Percentiles rank a stretch among this genome's conserved stretches.
Conservation (phyloP, 2,888 invertebrate species). For the Leucoma salicis region DNA sequence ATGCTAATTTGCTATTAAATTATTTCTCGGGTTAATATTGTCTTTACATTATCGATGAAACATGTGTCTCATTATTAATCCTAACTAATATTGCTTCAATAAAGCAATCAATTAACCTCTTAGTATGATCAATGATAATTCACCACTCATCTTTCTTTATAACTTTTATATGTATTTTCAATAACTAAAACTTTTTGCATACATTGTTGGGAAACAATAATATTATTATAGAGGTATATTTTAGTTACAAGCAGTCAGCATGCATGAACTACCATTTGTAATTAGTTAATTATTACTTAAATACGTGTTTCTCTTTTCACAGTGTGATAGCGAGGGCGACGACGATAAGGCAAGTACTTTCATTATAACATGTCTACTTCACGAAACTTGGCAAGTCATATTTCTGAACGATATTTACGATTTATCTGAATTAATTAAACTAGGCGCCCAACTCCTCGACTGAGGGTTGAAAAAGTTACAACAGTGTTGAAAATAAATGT, state of each 20-base stretch:
- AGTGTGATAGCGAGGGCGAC: constrained; percentile 97
- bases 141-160: too few relatives aligned
- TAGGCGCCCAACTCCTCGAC: constrained; percentile 47
- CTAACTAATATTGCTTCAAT: too few relatives aligned
- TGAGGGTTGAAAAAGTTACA: constrained; percentile 67
- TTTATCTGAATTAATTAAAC: constrained; percentile 71
- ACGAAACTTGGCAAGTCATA: constrained; percentile 37
- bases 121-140: too few relatives aligned
- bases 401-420: constrained; percentile 53
- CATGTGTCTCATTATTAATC: too few relatives aligned
- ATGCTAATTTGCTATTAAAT: too few relatives aligned
- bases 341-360: constrained; percentile 91
- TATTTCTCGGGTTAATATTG: too few relatives aligned
- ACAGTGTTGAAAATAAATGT: constrained; percentile 74
- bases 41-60: too few relatives aligned
- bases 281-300: constrained; percentile 23
- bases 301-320: constrained; percentile 79
- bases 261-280: constrained; percentile 13
- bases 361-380: constrained; percentile 39
- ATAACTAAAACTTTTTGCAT: too few relatives aligned
- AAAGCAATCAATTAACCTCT: too few relatives aligned
- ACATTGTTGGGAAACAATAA: too few relatives aligned
- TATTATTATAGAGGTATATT: too few relatives aligned
- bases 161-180: too few relatives aligned
- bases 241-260: neutral